Evolutionary conservation across 2,113 vertebrate species (phyloP).

Genomic region (Brevimyrus niger): DNA sequence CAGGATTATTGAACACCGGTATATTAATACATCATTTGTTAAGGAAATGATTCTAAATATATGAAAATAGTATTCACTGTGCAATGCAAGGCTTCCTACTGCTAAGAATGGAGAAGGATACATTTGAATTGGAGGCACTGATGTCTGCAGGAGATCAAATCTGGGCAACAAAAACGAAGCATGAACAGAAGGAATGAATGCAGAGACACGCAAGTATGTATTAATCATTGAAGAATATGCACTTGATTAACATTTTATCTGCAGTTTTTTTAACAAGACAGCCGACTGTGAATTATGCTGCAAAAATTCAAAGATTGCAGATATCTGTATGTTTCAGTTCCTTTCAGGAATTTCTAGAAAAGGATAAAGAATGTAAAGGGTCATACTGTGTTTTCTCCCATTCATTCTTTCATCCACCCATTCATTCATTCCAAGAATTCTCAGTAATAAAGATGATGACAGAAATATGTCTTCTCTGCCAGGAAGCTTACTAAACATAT

Average conservation of each 20-base stretch:
- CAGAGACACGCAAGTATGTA: neutral
- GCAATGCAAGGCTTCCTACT: neutral
- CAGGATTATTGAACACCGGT: neutral
- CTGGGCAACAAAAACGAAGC: neutral
- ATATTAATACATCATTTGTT: neutral
- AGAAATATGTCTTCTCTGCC: neutral
- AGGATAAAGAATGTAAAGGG: neutral
- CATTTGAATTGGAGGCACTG: neutral
- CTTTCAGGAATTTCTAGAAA: neutral
- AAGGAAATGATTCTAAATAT: neutral
- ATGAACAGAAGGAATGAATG: neutral
- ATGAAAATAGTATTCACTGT: neutral
- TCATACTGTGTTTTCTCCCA: neutral
- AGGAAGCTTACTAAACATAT: neutral
- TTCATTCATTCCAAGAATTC: neutral
- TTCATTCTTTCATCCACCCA: neutral
- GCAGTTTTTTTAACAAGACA: neutral
- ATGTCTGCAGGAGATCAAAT: neutral
- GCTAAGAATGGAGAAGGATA: neutral
- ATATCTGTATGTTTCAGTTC: neutral
- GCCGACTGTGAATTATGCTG: neutral
- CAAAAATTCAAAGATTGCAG: neutral
- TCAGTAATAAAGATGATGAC: neutral
- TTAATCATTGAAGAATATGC: neutral
- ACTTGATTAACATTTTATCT: neutral